Evolutionary conservation across 2,888 invertebrate genomes (phyloP), one percentile per base, ranked within the genome.

Genomic region (Oxycera nigricornis): DNA sequence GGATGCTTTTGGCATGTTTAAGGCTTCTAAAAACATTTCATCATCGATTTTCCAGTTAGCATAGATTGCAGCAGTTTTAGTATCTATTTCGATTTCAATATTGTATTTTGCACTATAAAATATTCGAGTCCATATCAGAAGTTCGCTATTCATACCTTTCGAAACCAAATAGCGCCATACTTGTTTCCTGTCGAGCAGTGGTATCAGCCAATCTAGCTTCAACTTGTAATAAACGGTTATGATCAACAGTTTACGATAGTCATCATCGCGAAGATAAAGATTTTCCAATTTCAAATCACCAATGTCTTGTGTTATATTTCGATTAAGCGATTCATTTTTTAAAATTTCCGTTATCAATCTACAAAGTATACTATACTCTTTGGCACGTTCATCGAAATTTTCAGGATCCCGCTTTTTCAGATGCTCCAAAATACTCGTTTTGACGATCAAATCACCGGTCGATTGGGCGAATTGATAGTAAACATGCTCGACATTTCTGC

Each of bases 351-450:
- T 77, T 59, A 83, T 77, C 31, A 84, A 73, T 1, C 81, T 79
- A 80, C 83, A 83, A 76, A 82, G 81, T n/a, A 82, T 82, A 9
- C 82, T 79, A 20, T 83, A 77, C 9, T 82, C 79, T 0, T 78
- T 76, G 68, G 80, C 79, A 46, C 82, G 81, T 17, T 80, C 76
- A 17, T 81, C 82, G 39, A 80, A 84, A 9, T 78, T 77, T 7
- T 79, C 76, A 20, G 87, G 84, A 9, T 85, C 83, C 31, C 87
- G 84, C 76, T 88, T 89, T 55, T 87, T 87, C 74, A 94, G 83
- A 81, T 92, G 89, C 67, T 89, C 88, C 20, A 91, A 88, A 77
- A 93, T 87, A 78, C 90, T 90, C 79, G 91, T 90, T 79, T 91
- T 87, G 65, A 91, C 85, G 31, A 86, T 86, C 77, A 88, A 87